Evolutionary conservation across 2,797 vertebrate genomes (phyloP).

Genomic region (Neostethus bicornis): DNA sequence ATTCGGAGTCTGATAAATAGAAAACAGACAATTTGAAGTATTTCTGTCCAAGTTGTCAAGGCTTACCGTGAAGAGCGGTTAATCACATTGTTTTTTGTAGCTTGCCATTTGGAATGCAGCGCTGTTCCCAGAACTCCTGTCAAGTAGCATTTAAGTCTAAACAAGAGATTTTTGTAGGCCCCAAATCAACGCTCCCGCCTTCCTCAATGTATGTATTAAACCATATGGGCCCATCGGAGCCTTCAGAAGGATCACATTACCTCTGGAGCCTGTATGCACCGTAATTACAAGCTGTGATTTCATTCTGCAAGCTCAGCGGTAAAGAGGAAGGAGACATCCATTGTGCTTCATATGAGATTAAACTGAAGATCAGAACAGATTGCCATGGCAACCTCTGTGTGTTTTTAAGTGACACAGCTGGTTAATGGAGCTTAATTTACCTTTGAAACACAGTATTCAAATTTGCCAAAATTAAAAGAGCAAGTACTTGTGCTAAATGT

Average conservation of each 20-base stretch:
- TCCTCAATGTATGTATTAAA: conserved; percentile 30
- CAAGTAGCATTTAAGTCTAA: conserved; percentile 27
- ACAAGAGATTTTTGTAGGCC: conserved; percentile 19
- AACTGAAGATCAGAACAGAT: conserved; percentile 30
- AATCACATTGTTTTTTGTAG: conserved; percentile 52
- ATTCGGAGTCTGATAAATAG: conserved; percentile 25
- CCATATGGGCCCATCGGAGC: conserved; percentile 25
- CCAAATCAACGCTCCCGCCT: conserved; percentile 18
- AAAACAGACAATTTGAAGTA: conserved; percentile 28
- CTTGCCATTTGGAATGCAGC: conserved; percentile 25
- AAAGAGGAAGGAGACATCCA: conserved; percentile 21
- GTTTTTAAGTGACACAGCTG: conserved; percentile 29
- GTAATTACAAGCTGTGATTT: conserved; percentile 53
- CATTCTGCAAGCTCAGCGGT: conserved; percentile 31
- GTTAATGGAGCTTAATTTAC: conserved; percentile 32
- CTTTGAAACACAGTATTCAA: conserved; percentile 15
- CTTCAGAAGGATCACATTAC: conserved; percentile 34
- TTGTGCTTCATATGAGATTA: conserved; percentile 18
- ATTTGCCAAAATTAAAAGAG: conserved; percentile 17
- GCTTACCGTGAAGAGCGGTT: conserved; percentile 46
- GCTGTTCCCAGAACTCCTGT: conserved; percentile 28
- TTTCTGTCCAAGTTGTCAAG: conserved; percentile 45
- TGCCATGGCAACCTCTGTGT: conserved; percentile 35
- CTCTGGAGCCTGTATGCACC: conserved; percentile 18
- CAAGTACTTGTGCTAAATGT: conserved; percentile 19